Evolutionary conservation across 2,888 invertebrate genomes (phyloP), one percentile per base, ranked within the genome.

Genomic region (Idaea straminata): DNA sequence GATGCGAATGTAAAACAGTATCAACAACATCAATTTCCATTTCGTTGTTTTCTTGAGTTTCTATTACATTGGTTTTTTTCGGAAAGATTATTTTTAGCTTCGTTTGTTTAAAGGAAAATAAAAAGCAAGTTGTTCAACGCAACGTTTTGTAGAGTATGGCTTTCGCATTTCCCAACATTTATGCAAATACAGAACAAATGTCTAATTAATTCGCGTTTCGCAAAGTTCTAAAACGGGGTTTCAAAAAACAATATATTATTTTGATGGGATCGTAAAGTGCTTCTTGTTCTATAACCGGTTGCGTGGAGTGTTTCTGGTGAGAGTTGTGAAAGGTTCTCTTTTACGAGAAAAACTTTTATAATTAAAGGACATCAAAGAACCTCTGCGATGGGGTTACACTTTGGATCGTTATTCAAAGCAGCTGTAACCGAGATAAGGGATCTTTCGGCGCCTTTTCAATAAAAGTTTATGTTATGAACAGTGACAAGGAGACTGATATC

Each of bases 301-400:
- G 74, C 71, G 72, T 77, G 74, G 76, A 79, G 71, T 82, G 78
- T 79, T 82, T 77, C 77, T 74, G 72, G 75, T 70, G 72, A 70
- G 78, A 80, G 77, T 81, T 81, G 73, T 79, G 72, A 82, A 88
- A 86, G 85, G 83, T 84, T 85, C 79, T 82, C 81, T 82, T 85
- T 88, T 85, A 86, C 84, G 85, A 83, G 85, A 87, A 86, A 89
- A 90, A 91, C 85, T 91, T 91, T 91, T 88, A 89, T 91, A 91
- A 91, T 91, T 91, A 91, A 90, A 88, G 84, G 90, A 89, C 88
- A 90, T 92, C 92, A 92, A 92, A 91, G 91, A 84, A 85, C 81
- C 82, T 79, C 82, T 74, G 83, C 86, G 88, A 87, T 87, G 87
- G 89, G 89, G 91, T 91, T 91, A 90, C 89, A 90, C 89, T 89